Base-by-base conservation (phyloP, 2,113 vertebrate genomes). In the Gavialis gangeticus region DNA sequence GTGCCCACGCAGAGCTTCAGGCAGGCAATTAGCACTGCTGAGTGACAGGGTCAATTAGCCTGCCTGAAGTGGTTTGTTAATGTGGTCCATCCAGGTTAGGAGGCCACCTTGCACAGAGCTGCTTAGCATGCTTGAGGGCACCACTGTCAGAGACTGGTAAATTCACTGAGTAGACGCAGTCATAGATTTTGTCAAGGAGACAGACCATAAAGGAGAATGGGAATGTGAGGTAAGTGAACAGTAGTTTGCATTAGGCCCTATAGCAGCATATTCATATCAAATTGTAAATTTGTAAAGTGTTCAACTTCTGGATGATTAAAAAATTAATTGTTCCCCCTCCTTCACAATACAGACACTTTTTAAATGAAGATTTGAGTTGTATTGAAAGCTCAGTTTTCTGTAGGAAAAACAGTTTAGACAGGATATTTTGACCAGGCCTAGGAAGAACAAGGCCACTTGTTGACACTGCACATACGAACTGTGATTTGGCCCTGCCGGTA, bases 201-300 rank as follows among this genome's bases (percentile, higher is more conserved):
- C 46, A 46, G 82, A 56, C 63, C 78, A 64, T 46, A 37, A n/a
- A 69, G 60, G 15, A 17, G 77, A 88, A 8, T 13, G 84, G 30
- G 87, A 92, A 19, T n/a, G 63, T 28, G 66, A 66, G 73, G 80
- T 91, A 22, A 15, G 60, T 89, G 79, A 60, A 82, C 57, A 30
- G 7, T 11, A 82, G 62, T 84, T 92, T 46, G 15, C n/a, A 12
- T 0, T 1, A 80, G 34, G 24, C 34, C 46, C 5, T 22, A n/a
- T 34, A 28, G n/a, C 17, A 67, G 3, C 2, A 37, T 71, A 93
- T 25, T 78, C 25, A 94, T 84, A 90, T 8, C 0, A 0, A 77
- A 25, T 84, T 79, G 34, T 55, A n/a, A n/a, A n/a, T 92, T 88
- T 56, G 13, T 76, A 3, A 18, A 18, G 3, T 67, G n/a, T 67